Evolutionary conservation across 2,113 vertebrate species (phyloP), one percentile per base, ranked within the genome.

Genomic region (Talpa occidentalis): DNA sequence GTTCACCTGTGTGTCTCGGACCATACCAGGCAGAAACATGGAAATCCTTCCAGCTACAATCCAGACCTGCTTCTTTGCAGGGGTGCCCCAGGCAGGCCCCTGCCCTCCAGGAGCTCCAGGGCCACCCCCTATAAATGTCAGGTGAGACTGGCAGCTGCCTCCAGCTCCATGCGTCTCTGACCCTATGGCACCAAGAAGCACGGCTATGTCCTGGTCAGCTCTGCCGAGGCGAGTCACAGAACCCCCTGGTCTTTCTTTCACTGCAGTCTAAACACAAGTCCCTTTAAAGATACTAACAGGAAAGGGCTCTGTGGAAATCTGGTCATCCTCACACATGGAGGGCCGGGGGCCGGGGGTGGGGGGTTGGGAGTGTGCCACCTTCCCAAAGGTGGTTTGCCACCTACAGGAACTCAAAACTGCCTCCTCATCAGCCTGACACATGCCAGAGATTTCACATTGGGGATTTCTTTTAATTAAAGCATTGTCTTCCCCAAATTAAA

Each of bases 381-480:
- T 56, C 54, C 54, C 54, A 56, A 88, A 62, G 5, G 52, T 10
- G 14, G 32, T 24, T 56, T 54, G 42, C 82, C 52, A 47, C 78
- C 91, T 85, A n/a, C 1, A 56, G 35, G 49, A 62, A 74, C 80
- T 26, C 54, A 42, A 44, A 88, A 32, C 32, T 83, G 49, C 52
- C 85, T 88, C 64, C 56, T 79, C 80, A 28, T 52, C 37, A 24
- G 40, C 56, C 86, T 94, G 80, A 76, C 94, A 67, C 12, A 35
- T 35, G 74, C 66, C 79, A 49, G 87, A 62, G 93, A 96, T 35
- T 44, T 83, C 59, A 73, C 90, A 66, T 0, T 59, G 93, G 90
- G 92, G 95, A 93, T 95, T 91, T 88, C 90, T 95, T 93, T 95
- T 93, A 82, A 96, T 97, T 94, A 95, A 96, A 94, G 77, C 77